Conservation (phyloP, 1,140 invertebrate genomes). For the Oryzaephilus surinamensis region DNA sequence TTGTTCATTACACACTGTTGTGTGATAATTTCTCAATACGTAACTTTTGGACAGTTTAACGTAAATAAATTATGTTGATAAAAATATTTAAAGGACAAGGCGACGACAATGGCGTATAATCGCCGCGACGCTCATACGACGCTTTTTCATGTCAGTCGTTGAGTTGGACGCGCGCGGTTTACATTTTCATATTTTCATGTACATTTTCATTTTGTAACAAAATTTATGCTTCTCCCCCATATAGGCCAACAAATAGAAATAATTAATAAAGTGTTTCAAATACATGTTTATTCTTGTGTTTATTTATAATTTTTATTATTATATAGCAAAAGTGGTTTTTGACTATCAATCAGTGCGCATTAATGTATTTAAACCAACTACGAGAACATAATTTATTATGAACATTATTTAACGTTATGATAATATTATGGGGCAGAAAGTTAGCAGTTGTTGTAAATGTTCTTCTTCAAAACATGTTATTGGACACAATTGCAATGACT, state of each 20-base stretch:
- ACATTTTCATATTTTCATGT: neutral
- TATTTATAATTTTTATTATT: neutral
- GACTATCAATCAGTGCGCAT: no score
- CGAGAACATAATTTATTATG: neutral
- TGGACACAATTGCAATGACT: constrained; percentile 10
- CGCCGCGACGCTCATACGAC: constrained; percentile 12
- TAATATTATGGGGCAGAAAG: constrained; percentile 12
- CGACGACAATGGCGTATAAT: constrained; percentile 4
- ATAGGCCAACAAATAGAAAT: no score
- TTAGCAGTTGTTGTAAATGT: constrained; percentile 14
- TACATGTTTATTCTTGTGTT: neutral
- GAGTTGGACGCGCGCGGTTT: constrained; percentile 13
- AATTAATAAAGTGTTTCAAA: no score
- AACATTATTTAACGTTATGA: neutral
- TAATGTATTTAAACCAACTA: no score
- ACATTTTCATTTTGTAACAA: neutral
- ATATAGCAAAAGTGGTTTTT: neutral
- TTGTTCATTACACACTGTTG: no score
- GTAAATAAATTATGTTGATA: no score
- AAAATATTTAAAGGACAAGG: constrained; percentile 13
- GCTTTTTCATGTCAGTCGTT: constrained; percentile 12
- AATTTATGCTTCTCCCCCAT: no score
- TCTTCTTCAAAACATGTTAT: constrained; percentile 9
- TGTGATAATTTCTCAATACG: no score
- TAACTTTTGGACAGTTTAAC: no score